Evolutionary conservation across 2,797 vertebrate genomes (phyloP).

Genomic region (Sebastes cheni): DNA sequence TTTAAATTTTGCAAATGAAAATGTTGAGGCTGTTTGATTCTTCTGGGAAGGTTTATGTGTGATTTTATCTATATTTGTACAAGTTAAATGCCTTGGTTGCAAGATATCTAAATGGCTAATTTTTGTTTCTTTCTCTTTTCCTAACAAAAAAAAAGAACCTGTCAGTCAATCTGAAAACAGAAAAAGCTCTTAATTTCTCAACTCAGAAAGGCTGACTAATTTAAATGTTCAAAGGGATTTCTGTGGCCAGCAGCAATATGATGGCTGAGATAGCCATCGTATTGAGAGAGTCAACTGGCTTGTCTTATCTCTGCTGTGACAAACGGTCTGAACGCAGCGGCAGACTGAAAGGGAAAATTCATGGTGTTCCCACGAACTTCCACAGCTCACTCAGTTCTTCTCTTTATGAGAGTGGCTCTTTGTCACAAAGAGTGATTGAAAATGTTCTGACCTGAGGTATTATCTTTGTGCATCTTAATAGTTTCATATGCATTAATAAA

Average conservation of each 20-base stretch:
- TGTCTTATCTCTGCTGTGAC: conserved; percentile 40
- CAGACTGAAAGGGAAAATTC: conserved; percentile 33
- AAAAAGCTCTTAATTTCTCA: conserved; percentile 30
- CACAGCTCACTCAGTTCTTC: conserved; percentile 16
- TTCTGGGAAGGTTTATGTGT: not conserved
- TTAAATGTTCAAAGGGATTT: conserved; percentile 19
- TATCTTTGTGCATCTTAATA: not conserved
- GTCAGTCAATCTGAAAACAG: conserved; percentile 38
- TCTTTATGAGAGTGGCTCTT: not conserved
- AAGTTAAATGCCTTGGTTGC: not conserved
- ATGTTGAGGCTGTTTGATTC: not conserved
- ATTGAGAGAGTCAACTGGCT: conserved; percentile 1
- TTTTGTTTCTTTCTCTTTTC: not conserved
- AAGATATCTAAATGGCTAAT: not conserved
- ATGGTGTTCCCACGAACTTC: conserved; percentile 11
- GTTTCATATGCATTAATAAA: not conserved
- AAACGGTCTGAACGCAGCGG: not conserved
- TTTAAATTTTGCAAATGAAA: not conserved
- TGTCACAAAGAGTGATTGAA: not conserved
- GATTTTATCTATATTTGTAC: not conserved
- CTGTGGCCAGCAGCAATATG: conserved; percentile 14
- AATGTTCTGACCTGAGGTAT: not conserved
- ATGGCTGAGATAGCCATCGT: conserved; percentile 34
- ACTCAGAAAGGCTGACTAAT: conserved; percentile 45
- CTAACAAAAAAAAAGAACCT: not conserved